phyloP scores from a whole-genome alignment of 2,113 vertebrate species.

The Lepus europaeus region DNA sequence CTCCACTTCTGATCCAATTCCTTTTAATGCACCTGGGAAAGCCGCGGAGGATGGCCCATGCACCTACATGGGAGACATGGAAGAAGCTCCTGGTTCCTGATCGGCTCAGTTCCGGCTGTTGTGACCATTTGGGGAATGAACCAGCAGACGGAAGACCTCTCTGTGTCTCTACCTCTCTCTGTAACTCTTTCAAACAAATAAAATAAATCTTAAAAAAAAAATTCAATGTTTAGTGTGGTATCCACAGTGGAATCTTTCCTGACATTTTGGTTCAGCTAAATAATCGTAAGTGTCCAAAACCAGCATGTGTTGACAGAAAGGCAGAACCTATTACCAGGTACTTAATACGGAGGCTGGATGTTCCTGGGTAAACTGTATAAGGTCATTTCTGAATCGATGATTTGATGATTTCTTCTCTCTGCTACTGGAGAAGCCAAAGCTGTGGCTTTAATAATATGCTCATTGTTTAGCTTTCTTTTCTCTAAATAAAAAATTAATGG shows the following conservation, averaged over 20 bases:
- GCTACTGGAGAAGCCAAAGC: neutral
- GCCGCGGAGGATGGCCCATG: no score
- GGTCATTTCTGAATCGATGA: neutral
- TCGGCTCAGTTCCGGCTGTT: no score
- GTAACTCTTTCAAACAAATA: no score
- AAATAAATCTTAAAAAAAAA: neutral
- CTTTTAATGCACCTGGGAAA: no score
- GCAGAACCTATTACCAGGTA: neutral
- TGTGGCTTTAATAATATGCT: neutral
- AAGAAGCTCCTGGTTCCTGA: no score
- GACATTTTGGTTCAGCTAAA: conserved; percentile 22
- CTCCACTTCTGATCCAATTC: no score
- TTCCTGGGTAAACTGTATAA: neutral
- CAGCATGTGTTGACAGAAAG: neutral
- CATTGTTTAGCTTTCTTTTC: neutral
- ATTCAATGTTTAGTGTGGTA: neutral
- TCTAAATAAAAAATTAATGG: neutral
- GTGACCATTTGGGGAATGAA: no score
- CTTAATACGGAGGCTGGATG: neutral
- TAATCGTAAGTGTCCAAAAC: neutral
- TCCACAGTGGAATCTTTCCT: neutral
- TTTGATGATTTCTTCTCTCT: neutral
- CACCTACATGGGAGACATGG: no score
- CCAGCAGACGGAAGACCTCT: no score
- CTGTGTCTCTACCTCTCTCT: no score